Base-by-base conservation (phyloP, 2,888 invertebrate genomes). In the Rhogogaster chlorosoma region DNA sequence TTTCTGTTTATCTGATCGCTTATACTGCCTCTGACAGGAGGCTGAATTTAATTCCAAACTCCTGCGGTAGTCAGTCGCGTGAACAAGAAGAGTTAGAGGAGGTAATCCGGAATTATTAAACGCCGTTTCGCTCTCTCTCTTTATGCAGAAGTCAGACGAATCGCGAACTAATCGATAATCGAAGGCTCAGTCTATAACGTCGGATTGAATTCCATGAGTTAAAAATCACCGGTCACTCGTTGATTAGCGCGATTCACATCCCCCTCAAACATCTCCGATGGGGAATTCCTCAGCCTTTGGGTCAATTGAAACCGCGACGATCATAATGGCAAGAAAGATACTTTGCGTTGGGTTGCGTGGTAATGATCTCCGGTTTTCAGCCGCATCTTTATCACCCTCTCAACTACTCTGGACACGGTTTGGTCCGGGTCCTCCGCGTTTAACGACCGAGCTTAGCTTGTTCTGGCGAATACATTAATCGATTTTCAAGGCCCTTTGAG, bases 331-430 rank as follows among this genome's bases (percentile, higher is more conserved):
- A 26, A 42, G 42, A 73, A 42, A 9, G 42, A 73, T 42, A 22
- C 42, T 42, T 26, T 26, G 38, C n/a, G 71, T 22, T n/a, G 38
- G 22, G 6, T 49, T 29, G 49, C 29, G 53, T 77, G 9, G 45
- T 77, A 77, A 77, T 53, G 77, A 77, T 53, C 77, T 77, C 53
- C 77, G 71, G 22, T 53, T 77, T 38, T 53, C 49, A n/a, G 53
- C 15, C 77, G 77, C 77, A 77, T 77, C 77, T 53, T 45, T n/a
- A 49, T 77, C 77, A 49, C 49, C 49, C 77, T 77, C 77, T 77
- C 49, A 32, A 29, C 53, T 53, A 53, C 53, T 53, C 5, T 38
- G 53, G 53, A 77, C 45, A 77, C 32, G 77, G 53, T 77, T 77
- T 45, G 49, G 49, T 53, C 77, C 77, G 53, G 42, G 53, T 77